These are phyloP conservation scores for Formica exsecta DNA, from an alignment of 1,140 invertebrate species.

Conservation along the genomic window DNA sequence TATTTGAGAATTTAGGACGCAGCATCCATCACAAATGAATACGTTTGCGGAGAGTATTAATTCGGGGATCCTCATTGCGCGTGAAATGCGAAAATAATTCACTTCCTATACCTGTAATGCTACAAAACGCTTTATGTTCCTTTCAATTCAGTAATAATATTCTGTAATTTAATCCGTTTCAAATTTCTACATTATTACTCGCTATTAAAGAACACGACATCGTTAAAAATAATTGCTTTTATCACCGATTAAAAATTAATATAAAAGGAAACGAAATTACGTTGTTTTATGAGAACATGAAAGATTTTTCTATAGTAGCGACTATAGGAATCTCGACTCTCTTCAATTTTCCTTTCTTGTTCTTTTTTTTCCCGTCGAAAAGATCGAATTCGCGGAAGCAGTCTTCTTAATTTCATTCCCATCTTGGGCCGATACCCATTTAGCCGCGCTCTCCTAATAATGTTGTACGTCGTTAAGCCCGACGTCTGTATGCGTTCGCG, in stretches of 20 bases:
- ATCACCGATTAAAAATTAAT: neutral
- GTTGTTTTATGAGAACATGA: neutral
- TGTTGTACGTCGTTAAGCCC: constrained; percentile 73
- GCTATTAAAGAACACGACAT: neutral
- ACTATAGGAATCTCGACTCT: neutral
- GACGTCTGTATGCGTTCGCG: constrained; percentile 24
- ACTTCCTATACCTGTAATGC: neutral
- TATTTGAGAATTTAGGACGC: neutral
- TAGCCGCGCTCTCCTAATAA: constrained; percentile 66
- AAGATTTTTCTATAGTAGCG: neutral
- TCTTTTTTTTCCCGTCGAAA: constrained; percentile 3
- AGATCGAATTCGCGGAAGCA: constrained; percentile 39
- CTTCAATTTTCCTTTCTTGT: neutral
- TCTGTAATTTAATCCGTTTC: neutral
- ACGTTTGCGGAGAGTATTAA: neutral
- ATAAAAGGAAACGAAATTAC: neutral
- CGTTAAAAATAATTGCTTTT: neutral
- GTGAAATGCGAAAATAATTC: neutral
- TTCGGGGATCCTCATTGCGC: neutral
- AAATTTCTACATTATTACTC: neutral
- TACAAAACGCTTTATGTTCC: neutral
- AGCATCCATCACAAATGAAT: neutral
- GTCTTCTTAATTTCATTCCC: constrained; percentile 59
- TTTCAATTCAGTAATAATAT: neutral
- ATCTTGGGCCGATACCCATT: constrained; percentile 43